A percentile compares a stretch with the other conserved stretches of the same genome.
These are phyloP conservation scores for Bujurquina vittata DNA, from an alignment of 2,113 vertebrate genomes.

Conservation along the genomic window DNA sequence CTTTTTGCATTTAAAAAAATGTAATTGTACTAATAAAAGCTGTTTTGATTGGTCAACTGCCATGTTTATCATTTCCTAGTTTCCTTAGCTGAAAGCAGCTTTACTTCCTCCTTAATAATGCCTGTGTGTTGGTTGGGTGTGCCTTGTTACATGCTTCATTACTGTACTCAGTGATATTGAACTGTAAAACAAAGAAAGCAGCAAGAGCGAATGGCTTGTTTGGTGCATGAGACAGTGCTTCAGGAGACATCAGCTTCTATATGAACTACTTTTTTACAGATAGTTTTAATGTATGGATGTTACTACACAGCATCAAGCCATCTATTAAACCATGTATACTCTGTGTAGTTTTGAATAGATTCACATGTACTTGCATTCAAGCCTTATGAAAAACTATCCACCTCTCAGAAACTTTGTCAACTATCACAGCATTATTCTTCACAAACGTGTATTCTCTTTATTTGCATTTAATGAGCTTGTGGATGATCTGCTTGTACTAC, in stretches of 20 bases:
- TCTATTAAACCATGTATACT: background rate
- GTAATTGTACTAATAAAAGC: background rate
- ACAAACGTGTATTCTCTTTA: background rate
- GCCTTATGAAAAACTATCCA: background rate
- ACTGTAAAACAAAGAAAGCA: background rate
- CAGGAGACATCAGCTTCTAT: background rate
- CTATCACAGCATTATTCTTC: background rate
- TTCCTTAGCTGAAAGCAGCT: background rate
- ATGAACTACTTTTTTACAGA: background rate
- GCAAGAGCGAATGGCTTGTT: slow-evolving; percentile 21
- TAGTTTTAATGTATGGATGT: background rate
- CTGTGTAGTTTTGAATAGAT: background rate
- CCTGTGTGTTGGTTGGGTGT: slow-evolving; percentile 15
- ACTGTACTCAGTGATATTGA: accelerated
- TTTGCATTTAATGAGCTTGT: background rate
- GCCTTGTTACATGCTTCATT: background rate
- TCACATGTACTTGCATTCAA: background rate
- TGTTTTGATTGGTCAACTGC: slow-evolving; percentile 72
- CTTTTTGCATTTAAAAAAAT: background rate
- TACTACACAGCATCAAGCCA: background rate
- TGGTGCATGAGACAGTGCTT: slow-evolving; percentile 30
- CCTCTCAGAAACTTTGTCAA: background rate
- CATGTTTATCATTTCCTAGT: slow-evolving; percentile 66
- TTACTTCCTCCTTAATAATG: background rate
- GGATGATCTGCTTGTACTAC: background rate